Percentiles rank a stretch among this genome's conserved stretches.
Evolutionary conservation across 2,113 vertebrate species (phyloP).

Genomic region (Galemys pyrenaicus): DNA sequence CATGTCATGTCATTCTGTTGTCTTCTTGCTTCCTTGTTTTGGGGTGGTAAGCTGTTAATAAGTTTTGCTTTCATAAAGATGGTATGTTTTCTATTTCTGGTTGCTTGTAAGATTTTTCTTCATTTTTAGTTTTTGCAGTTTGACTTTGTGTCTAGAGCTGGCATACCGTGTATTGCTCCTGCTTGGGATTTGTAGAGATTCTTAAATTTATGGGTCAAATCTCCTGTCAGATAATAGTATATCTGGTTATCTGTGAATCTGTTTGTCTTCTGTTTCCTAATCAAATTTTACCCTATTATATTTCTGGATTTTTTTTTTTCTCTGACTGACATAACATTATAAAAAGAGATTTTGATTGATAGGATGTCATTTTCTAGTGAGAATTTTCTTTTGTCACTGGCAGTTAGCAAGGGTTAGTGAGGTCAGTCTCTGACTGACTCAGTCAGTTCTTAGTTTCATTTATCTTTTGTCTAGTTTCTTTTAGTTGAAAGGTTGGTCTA

Average conservation of each 20-base stretch:
- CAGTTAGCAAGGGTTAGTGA: neutral
- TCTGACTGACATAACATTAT: neutral
- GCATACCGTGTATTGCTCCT: neutral
- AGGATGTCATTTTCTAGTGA: neutral
- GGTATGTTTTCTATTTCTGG: neutral
- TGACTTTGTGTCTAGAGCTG: neutral
- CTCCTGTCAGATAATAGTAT: neutral
- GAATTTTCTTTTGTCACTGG: neutral
- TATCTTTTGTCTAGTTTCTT: neutral
- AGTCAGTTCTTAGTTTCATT: too few relatives aligned
- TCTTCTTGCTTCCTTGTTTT: conserved; percentile 7
- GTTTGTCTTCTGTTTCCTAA: neutral
- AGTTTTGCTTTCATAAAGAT: neutral
- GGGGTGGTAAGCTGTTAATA: neutral
- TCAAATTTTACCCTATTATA: neutral
- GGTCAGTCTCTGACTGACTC: neutral
- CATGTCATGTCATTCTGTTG: neutral
- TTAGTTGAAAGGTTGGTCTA: conserved; percentile 1
- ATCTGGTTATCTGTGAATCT: neutral
- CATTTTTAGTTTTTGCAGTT: neutral
- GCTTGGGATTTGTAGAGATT: neutral
- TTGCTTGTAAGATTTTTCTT: neutral
- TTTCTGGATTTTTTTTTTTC: conserved; percentile 18
- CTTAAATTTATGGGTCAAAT: neutral
- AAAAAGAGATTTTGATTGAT: neutral